Percentiles rank a stretch among this genome's conserved stretches.
These are phyloP conservation scores for Galbula dea DNA, from an alignment of 2,113 vertebrate genomes.

Conservation along the genomic window DNA sequence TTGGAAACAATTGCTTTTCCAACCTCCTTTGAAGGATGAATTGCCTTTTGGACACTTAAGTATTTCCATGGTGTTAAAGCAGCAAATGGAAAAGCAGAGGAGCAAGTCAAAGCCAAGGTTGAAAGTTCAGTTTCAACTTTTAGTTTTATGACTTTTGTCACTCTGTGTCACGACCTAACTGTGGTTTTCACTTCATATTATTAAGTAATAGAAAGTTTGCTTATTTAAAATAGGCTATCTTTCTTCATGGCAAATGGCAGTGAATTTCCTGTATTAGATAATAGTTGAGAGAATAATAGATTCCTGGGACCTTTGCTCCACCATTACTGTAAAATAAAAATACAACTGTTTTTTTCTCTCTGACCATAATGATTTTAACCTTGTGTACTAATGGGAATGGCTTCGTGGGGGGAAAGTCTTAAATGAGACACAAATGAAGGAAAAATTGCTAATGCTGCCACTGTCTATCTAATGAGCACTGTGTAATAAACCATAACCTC, in stretches of 20 bases:
- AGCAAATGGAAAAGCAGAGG: slow-evolving; percentile 35
- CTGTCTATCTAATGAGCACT: slow-evolving; percentile 82
- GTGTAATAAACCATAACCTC: slow-evolving; percentile 89
- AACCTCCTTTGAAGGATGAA: neutral
- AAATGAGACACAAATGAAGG: slow-evolving; percentile 81
- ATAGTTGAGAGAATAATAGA: slow-evolving; percentile 70
- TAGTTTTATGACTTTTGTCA: slow-evolving; percentile 53
- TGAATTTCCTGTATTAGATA: slow-evolving; percentile 62
- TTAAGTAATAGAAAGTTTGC: slow-evolving; percentile 61
- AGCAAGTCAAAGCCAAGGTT: slow-evolving; percentile 43
- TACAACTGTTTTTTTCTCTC: slow-evolving; percentile 62
- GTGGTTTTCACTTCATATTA: slow-evolving; percentile 49
- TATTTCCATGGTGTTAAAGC: neutral
- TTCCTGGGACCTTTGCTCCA: slow-evolving; percentile 72
- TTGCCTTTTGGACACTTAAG: neutral
- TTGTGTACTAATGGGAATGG: slow-evolving; percentile 78
- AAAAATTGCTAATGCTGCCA: slow-evolving; percentile 81
- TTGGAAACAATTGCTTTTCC: slow-evolving; percentile 40
- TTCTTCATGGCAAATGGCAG: slow-evolving; percentile 40
- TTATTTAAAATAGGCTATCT: slow-evolving; percentile 37
- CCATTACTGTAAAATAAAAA: slow-evolving; percentile 74
- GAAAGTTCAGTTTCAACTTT: slow-evolving; percentile 37
- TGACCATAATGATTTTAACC: slow-evolving; percentile 79
- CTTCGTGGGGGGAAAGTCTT: slow-evolving; percentile 75
- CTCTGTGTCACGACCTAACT: slow-evolving; percentile 34